Evolutionary conservation across 2,797 vertebrate genomes (phyloP), one percentile per base, ranked within the genome.

Genomic region (Eutrigla gurnardus): DNA sequence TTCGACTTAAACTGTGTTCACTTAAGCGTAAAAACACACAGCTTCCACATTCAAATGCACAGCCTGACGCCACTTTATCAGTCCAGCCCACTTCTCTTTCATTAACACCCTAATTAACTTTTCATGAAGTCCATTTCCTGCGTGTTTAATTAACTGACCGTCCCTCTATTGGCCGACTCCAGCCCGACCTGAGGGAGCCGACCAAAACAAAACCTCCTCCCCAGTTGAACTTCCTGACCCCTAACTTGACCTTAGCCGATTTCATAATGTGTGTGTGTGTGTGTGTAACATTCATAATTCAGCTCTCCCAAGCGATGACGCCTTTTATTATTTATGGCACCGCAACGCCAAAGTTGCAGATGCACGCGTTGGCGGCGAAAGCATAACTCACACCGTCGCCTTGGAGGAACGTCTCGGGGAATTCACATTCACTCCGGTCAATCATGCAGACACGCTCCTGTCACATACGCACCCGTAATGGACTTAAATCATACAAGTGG

Each of bases 81-180:
- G 81, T 66, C 74, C 77, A 78, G 83, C 79, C 75, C 70, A 49
- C 75, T 85, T 72, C 40, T 8, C 81, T 85, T 93, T 92, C 87
- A 93, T 93, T 91, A 91, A 83, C 78, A 80, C 65, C 55, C 84
- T 91, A 88, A 93, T 93, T 92, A 93, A 90, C 80, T 91, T 93
- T 93, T 89, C 87, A 89, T 84, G 83, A 90, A 88, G 86, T 80
- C 82, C 77, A 83, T 86, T 90, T 88, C 83, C 73, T 73, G 60
- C 79, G 75, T 71, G 82, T 87, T 93, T 93, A 90, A 91, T 94
- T 91, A 92, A 89, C 90, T 86, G 84, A 86, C 88, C 88, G 18
- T 78, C 73, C 80, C 83, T 86, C 84, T 73, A 58, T 80, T 78
- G 65, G 81, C 78, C 75, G 65, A 62, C 77, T 59, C 25, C 11